Evolutionary conservation across 2,113 vertebrate genomes (phyloP).

Genomic region (Lutjanus erythropterus): DNA sequence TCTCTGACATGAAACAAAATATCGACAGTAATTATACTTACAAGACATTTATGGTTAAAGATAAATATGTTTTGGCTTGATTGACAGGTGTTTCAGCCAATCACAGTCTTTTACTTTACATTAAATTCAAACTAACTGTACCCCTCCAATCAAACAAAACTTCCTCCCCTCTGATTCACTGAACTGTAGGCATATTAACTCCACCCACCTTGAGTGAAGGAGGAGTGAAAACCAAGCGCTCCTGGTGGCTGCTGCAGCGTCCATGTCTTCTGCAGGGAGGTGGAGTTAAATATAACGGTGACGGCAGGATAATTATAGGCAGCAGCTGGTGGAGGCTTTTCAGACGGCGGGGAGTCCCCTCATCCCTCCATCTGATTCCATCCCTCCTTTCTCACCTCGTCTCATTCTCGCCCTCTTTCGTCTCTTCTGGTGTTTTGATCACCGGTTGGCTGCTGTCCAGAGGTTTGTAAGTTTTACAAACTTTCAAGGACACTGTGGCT

Average conservation of each 20-base stretch:
- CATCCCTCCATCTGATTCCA: constrained; percentile 4
- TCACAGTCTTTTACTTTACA: background rate
- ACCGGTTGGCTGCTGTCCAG: background rate
- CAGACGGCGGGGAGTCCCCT: constrained; percentile 60
- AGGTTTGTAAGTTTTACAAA: background rate
- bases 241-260: background rate
- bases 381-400: background rate
- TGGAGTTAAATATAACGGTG: constrained; percentile 53
- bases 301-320: constrained; percentile 52
- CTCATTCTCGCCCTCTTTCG: background rate
- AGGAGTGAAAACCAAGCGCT: background rate
- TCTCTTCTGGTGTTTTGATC: background rate
- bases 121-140: background rate
- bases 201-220: background rate
- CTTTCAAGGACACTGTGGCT: background rate
- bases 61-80: background rate
- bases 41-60: too few relatives aligned
- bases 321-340: constrained; percentile 67
- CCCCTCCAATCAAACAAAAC: background rate
- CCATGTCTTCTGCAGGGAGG: constrained; percentile 14
- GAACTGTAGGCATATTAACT: background rate
- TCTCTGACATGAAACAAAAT: background rate
- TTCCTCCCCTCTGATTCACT: background rate
- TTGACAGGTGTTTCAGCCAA: background rate
- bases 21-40: background rate